A percentile compares a stretch with the other conserved stretches of the same genome.
phyloP scores from a whole-genome alignment of 1,140 invertebrate genomes.

The Nebria ingens region DNA sequence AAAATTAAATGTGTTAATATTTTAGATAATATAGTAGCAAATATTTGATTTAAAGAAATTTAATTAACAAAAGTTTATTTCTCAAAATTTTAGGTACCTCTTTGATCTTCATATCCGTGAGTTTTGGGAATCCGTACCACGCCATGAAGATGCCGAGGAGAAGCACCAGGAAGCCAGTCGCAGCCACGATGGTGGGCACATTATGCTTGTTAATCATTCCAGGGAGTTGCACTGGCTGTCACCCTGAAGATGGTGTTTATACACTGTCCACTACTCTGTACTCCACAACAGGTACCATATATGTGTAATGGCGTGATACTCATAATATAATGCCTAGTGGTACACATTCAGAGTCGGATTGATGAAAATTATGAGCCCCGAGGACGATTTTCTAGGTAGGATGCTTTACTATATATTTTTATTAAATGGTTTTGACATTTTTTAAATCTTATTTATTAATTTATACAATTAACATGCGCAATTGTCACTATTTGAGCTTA shows the following conservation, averaged over 20 bases:
- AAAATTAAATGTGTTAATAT: too few species aligned
- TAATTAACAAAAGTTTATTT: too few species aligned
- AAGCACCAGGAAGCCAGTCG: conserved; percentile 14
- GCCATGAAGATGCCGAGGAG: conserved; percentile 19
- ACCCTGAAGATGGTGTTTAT: neutral
- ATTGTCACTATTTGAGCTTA: too few species aligned
- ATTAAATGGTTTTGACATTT: too few species aligned
- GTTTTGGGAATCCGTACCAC: conserved; percentile 20
- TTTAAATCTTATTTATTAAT: too few species aligned
- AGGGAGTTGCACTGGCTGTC: neutral
- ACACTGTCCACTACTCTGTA: neutral
- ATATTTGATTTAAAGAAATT: conserved; percentile 10
- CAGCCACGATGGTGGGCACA: conserved; percentile 14
- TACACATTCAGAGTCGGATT: conserved; percentile 8
- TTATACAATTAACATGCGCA: too few species aligned
- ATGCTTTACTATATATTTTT: too few species aligned
- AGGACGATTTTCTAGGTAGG: too few species aligned
- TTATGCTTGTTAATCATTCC: conserved; percentile 13
- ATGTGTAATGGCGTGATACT: conserved; percentile 11
- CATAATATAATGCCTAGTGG: neutral
- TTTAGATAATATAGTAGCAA: conserved; percentile 9
- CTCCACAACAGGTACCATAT: conserved; percentile 8
- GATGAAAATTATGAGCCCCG: too few species aligned
- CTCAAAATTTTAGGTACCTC: conserved; percentile 18
- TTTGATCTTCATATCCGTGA: conserved; percentile 16